Evolutionary conservation across 2,113 vertebrate genomes (phyloP).

Genomic region (Lepus americanus): DNA sequence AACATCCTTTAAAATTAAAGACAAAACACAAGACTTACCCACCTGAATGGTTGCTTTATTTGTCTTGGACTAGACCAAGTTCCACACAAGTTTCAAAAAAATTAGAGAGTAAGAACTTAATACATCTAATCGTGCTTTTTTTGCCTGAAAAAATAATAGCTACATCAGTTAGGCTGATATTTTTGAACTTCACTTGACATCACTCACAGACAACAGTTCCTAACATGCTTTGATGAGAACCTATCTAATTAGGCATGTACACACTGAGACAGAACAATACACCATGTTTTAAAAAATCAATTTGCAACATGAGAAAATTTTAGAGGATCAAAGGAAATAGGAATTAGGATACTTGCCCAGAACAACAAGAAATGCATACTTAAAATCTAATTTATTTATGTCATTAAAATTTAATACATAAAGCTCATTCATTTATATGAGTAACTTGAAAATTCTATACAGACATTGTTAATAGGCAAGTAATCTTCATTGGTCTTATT

Average conservation of each 20-base stretch:
- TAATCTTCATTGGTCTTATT: constrained; percentile 56
- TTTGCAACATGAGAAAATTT: constrained; percentile 33
- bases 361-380: constrained; percentile 62
- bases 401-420: constrained; percentile 58
- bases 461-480: constrained; percentile 10
- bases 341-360: constrained; percentile 61
- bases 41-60: not conserved
- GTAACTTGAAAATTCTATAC: constrained; percentile 51
- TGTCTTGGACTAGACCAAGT: constrained; percentile 21
- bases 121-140: not conserved
- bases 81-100: not conserved
- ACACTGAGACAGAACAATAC: constrained; percentile 61
- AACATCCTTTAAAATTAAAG: constrained; percentile 51
- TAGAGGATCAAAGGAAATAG: constrained; percentile 61
- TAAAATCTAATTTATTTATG: constrained; percentile 69
- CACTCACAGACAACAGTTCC: constrained; percentile 13
- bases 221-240: not conserved
- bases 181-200: constrained; percentile 61
- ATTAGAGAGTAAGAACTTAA: constrained; percentile 40
- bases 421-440: constrained; percentile 34
- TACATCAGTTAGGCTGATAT: not conserved
- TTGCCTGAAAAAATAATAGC: not conserved
- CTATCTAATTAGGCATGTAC: not conserved
- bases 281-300: constrained; percentile 51
- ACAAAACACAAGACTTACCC: not conserved